Base-by-base conservation (phyloP, 1,140 invertebrate genomes). In the Trigoniulus corallinus region DNA sequence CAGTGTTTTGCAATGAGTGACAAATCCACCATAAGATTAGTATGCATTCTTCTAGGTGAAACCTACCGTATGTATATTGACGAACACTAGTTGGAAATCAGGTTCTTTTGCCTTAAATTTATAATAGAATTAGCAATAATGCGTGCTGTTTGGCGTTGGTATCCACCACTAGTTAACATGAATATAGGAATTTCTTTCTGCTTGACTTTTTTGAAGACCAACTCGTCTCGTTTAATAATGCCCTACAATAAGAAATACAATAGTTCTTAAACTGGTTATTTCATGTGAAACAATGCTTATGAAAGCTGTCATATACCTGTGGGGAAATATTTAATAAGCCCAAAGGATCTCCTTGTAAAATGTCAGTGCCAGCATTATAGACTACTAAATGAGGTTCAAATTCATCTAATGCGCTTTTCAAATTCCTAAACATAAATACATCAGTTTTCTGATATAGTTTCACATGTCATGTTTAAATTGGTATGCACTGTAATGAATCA, bases 281-380 rank as follows among this genome's bases (percentile, higher is more conserved):
- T n/a, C n/a, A n/a, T 34, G 7, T 34, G 15, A 34, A 34, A 34
- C 15, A 34, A 34, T 15, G 7, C 29, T 34, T 34, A 34, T 34
- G 43, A 37, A 44, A 37, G 21, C 0, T n/a, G 40, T 39, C 24
- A 54, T 48, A 48, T 58, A 74, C 75, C 71, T 74, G 72, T 61
- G 79, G 67, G 46, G 78, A 74, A 22, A 92, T 73, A 1, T 70
- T 69, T 42, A 87, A 62, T 37, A 69, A 64, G 2, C 87, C 87
- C 1, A 91, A 66, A 1, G 78, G 76, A 68, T 92, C 88, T 0
- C 80, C 78, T 29, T 76, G 70, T 24, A 91, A 64, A 26, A 86
- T 74, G 67, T 91, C 88, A 10, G 86, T 91, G 3, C 87, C 87
- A 34, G 87, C 87, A 68, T 89, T 89, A 62, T 88, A 92, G 23